These are phyloP conservation scores for sheep (Ovis aries) DNA, from an alignment of 2,113 vertebrate species.

Conservation along the genomic window DNA sequence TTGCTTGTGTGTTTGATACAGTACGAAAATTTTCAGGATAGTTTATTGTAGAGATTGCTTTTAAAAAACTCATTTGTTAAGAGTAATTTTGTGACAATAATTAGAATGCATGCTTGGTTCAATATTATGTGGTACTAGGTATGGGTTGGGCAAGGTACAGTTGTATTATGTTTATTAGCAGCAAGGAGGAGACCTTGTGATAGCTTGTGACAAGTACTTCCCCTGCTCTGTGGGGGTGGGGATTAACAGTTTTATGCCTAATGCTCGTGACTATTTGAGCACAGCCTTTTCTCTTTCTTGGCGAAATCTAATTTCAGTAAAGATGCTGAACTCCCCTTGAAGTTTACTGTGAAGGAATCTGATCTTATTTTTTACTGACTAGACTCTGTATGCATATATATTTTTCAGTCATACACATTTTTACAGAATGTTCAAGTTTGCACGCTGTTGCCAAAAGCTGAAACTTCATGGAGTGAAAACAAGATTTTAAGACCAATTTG, in stretches of 20 bases:
- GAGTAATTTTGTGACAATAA: background rate
- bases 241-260: background rate
- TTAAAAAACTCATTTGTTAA: constrained; percentile 1
- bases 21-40: background rate
- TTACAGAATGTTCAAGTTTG: background rate
- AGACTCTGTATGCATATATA: background rate
- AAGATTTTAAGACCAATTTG: background rate
- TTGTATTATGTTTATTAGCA: background rate
- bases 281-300: background rate
- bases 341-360: background rate
- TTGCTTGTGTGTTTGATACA: background rate
- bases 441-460: background rate
- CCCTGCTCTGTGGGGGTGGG: background rate
- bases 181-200: background rate
- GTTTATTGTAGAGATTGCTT: background rate
- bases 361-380: constrained; percentile 17
- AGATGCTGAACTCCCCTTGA: background rate
- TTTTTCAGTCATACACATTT: background rate
- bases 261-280: background rate
- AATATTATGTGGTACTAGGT: background rate
- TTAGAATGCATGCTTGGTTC: constrained; percentile 10
- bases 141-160: background rate
- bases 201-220: background rate
- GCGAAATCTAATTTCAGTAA: background rate
- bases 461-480: background rate